phyloP scores from a whole-genome alignment of 1,140 invertebrate genomes.

The Drosophila setifemur region DNA sequence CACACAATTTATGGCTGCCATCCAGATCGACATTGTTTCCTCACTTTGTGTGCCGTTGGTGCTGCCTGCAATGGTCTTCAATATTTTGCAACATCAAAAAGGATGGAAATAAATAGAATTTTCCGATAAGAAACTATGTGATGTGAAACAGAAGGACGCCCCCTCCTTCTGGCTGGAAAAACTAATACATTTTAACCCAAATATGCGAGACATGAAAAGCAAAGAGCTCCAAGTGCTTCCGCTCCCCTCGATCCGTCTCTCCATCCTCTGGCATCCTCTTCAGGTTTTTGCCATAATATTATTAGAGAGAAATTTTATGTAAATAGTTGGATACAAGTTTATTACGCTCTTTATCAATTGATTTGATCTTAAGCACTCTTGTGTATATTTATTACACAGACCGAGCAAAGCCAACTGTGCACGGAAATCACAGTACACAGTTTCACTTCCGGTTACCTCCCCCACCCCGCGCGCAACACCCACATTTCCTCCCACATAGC shows the following conservation, averaged over 20 bases:
- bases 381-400: constrained; percentile 71
- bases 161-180: constrained; percentile 26
- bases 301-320: constrained; percentile 62
- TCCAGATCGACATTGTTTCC: constrained; percentile 33
- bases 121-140: constrained; percentile 65
- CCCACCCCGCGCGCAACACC: neutral
- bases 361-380: constrained; percentile 79
- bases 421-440: constrained; percentile 69
- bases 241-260: neutral
- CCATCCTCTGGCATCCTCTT: constrained; percentile 25
- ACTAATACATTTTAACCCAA: constrained; percentile 45
- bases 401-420: constrained; percentile 55
- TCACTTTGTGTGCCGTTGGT: neutral
- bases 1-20: constrained; percentile 28
- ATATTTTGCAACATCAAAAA: constrained; percentile 60
- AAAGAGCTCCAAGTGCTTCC: constrained; percentile 50
- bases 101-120: constrained; percentile 68
- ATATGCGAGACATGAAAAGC: constrained; percentile 43
- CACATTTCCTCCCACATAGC: neutral
- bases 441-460: constrained; percentile 52
- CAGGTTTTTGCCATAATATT: constrained; percentile 58
- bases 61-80: constrained; percentile 27
- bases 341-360: constrained; percentile 79
- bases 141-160: neutral
- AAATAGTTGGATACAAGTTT: constrained; percentile 76